phyloP scores from a whole-genome alignment of 1,140 invertebrate genomes.

The Drosophila guanche region DNA sequence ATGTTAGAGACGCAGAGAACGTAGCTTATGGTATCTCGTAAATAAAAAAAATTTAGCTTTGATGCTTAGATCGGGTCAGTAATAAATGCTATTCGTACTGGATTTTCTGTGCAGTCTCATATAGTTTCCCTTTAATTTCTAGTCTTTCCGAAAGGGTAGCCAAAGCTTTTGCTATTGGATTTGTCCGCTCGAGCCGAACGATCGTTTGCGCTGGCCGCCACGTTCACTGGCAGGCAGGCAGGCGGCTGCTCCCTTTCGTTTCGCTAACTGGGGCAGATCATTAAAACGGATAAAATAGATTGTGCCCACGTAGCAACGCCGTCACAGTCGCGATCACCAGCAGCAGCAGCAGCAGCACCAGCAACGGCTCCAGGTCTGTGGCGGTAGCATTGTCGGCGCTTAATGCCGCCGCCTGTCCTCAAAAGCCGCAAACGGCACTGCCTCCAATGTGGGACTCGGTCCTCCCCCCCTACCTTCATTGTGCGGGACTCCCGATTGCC shows the following conservation, averaged over 20 bases:
- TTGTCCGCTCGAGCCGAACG: constrained; percentile 34
- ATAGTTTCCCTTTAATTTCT: too few relatives aligned
- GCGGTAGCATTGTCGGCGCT: constrained; percentile 64
- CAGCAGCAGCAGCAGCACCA: constrained; percentile 7
- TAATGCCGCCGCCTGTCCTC: constrained; percentile 68
- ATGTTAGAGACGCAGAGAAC: too few relatives aligned
- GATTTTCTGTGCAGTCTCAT: too few relatives aligned
- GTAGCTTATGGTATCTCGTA: too few relatives aligned
- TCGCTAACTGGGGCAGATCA: constrained; percentile 80
- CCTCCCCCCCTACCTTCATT: constrained; percentile 2
- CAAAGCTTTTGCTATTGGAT: constrained; percentile 12
- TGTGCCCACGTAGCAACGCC: constrained; percentile 72
- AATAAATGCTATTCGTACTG: too few relatives aligned
- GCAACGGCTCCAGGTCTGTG: constrained; percentile 10
- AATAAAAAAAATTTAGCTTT: too few relatives aligned
- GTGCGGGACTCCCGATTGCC: background rate
- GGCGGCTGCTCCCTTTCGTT: constrained; percentile 72
- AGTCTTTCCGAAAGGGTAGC: too few relatives aligned
- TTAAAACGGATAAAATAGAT: constrained; percentile 81
- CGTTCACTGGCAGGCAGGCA: constrained; percentile 47
- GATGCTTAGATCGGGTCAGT: too few relatives aligned
- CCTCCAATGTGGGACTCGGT: constrained; percentile 9
- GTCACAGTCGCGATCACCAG: constrained; percentile 29
- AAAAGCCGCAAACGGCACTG: constrained; percentile 72
- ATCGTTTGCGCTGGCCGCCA: constrained; percentile 30